Percentiles rank a stretch among this genome's conserved stretches.
These are phyloP conservation scores for Bothrops alternatus DNA, from an alignment of 2,797 vertebrate genomes.

Conservation along the genomic window DNA sequence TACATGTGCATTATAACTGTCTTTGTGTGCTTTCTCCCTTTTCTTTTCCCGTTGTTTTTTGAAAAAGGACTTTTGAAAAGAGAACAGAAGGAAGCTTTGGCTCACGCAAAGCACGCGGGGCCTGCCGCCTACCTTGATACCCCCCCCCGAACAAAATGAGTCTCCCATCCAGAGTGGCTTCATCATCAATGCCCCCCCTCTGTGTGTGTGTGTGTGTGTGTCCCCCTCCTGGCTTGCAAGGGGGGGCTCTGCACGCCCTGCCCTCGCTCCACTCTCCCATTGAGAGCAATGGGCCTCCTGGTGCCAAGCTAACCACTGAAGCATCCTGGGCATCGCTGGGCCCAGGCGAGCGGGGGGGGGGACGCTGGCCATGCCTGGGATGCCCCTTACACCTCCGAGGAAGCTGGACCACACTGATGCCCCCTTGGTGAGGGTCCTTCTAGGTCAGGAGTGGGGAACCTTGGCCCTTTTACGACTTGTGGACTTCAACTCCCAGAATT, in stretches of 20 bases:
- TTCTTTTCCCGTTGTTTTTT: too few relatives aligned
- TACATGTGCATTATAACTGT: rapidly evolving
- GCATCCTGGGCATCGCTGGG: neutral
- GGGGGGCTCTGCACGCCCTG: neutral
- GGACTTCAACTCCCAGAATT: too few relatives aligned
- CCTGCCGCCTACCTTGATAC: neutral
- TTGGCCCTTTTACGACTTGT: too few relatives aligned
- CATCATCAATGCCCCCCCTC: neutral
- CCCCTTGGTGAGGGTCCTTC: too few relatives aligned
- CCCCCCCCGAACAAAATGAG: neutral
- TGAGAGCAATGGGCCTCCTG: neutral
- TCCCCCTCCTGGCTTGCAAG: neutral
- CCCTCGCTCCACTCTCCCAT: too few relatives aligned
- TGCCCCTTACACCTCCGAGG: too few relatives aligned
- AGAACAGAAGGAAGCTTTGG: neutral
- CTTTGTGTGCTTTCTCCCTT: too few relatives aligned
- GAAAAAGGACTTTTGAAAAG: too few relatives aligned
- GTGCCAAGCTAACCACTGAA: neutral
- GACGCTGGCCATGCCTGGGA: neutral
- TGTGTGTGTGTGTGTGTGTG: too few relatives aligned
- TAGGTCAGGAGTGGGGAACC: too few relatives aligned
- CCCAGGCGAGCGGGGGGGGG: neutral
- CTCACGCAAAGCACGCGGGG: neutral
- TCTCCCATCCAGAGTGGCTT: too few relatives aligned
- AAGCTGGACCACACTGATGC: too few relatives aligned